phyloP scores from a whole-genome alignment of 2,888 invertebrate genomes.

The Zaprionus obscuricornis region DNA sequence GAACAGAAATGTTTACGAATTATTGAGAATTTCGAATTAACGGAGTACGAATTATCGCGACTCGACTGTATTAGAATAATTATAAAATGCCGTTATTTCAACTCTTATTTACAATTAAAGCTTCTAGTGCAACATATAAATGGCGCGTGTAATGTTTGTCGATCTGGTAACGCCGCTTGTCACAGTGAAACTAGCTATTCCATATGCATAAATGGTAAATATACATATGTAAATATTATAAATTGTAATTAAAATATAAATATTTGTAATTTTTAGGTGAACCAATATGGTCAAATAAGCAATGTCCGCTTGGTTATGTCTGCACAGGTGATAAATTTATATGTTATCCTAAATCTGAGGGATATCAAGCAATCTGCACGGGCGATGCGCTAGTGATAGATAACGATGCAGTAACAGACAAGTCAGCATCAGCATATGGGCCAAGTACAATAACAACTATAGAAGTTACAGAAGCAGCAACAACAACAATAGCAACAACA shows the following conservation, averaged over 20 bases:
- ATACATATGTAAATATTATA: not conserved
- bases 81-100: too few species aligned
- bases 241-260: not conserved
- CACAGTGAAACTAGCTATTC: conserved; percentile 41
- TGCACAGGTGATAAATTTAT: conserved; percentile 36
- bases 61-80: too few species aligned
- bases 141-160: conserved; percentile 35
- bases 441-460: too few species aligned
- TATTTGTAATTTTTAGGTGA: conserved; percentile 10
- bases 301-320: conserved; percentile 31
- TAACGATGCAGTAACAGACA: not conserved
- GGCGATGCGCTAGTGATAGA: too few species aligned
- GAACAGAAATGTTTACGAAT: too few species aligned
- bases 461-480: not conserved
- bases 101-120: too few species aligned
- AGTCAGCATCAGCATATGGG: too few species aligned
- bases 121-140: too few species aligned
- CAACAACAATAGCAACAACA: not conserved
- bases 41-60: too few species aligned
- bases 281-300: conserved; percentile 27
- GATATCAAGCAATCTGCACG: conserved; percentile 3
- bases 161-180: conserved; percentile 29
- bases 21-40: too few species aligned
- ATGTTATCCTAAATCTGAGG: conserved; percentile 23
- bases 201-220: conserved; percentile 39